These are phyloP conservation scores for Venturia canescens DNA, from an alignment of 1,140 invertebrate genomes.

Conservation along the genomic window DNA sequence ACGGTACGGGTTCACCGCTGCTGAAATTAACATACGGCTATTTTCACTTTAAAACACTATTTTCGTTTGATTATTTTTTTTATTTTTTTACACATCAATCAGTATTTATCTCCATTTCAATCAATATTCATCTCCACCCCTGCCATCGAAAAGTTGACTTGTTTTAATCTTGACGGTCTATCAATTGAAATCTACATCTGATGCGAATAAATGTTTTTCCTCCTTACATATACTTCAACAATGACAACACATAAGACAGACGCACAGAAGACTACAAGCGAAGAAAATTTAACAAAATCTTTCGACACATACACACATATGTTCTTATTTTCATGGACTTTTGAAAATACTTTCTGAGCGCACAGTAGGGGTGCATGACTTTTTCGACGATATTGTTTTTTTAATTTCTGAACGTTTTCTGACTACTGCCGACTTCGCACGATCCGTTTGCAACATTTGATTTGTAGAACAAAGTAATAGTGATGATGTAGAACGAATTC, in stretches of 20 bases:
- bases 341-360: slow-evolving; percentile 51
- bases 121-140: slow-evolving; percentile 48
- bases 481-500: no score
- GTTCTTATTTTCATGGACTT: no score
- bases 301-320: background rate
- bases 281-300: slow-evolving; percentile 46
- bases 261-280: slow-evolving; percentile 39
- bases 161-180: slow-evolving; percentile 34
- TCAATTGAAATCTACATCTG: slow-evolving; percentile 20
- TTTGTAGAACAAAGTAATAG: no score
- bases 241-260: slow-evolving; percentile 40
- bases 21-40: slow-evolving; percentile 66
- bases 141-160: slow-evolving; percentile 51
- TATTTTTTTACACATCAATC: slow-evolving; percentile 34
- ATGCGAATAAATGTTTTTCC: background rate
- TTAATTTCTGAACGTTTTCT: background rate
- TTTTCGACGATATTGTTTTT: background rate
- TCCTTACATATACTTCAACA: slow-evolving; percentile 25
- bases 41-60: slow-evolving; percentile 63
- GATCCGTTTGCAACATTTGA: no score
- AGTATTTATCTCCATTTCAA: slow-evolving; percentile 46
- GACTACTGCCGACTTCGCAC: no score
- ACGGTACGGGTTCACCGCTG: slow-evolving; percentile 61
- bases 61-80: background rate
- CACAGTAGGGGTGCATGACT: slow-evolving; percentile 54